These are phyloP conservation scores for Eilema griseolum DNA, from an alignment of 2,888 invertebrate genomes.

Conservation along the genomic window DNA sequence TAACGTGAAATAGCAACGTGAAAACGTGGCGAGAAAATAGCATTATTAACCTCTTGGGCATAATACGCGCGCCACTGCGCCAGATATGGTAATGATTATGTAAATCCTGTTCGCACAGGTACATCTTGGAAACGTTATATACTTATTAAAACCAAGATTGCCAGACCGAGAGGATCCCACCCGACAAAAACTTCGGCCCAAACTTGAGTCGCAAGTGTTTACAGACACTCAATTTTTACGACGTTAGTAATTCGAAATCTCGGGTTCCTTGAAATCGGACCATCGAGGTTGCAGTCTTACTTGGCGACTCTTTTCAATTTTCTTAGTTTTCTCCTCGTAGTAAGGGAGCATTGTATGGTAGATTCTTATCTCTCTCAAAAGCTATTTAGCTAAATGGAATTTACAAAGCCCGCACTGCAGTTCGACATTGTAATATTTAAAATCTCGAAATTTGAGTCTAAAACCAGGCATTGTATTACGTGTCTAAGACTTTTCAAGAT, in stretches of 20 bases:
- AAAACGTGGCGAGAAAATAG: constrained; percentile 87
- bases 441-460: constrained; percentile 84
- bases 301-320: constrained; percentile 87
- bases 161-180: constrained; percentile 77
- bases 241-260: constrained; percentile 80
- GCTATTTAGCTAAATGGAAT: constrained; percentile 87
- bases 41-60: constrained; percentile 87
- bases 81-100: constrained; percentile 88
- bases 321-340: constrained; percentile 83
- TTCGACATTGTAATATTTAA: constrained; percentile 86
- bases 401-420: constrained; percentile 86
- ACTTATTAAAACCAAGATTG: constrained; percentile 87
- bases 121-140: constrained; percentile 85
- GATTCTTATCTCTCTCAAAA: constrained; percentile 86
- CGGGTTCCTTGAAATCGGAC: constrained; percentile 82
- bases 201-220: constrained; percentile 72
- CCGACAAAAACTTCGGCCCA: constrained; percentile 76
- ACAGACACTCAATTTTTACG: constrained; percentile 79
- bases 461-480: constrained; percentile 79
- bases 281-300: constrained; percentile 79
- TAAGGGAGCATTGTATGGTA: constrained; percentile 85
- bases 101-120: constrained; percentile 85
- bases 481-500: constrained; percentile 73
- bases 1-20: constrained; percentile 85
- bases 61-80: constrained; percentile 86